These are phyloP conservation scores for Andrena fulva DNA, from an alignment of 2,888 invertebrate species.

Conservation along the genomic window DNA sequence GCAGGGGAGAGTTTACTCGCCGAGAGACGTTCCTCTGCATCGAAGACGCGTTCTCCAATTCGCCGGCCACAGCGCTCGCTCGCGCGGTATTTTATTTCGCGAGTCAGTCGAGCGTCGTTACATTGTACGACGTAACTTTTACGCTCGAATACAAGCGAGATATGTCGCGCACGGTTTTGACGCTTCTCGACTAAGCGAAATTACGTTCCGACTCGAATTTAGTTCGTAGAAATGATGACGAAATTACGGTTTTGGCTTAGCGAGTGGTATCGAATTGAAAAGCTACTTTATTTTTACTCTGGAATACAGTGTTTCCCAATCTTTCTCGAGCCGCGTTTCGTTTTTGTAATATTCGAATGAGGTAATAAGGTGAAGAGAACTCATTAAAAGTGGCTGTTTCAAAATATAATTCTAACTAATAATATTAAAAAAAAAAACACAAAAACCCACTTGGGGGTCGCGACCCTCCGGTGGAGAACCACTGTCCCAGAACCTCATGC, in stretches of 20 bases:
- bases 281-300: neutral
- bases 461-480: too few relatives aligned
- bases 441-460: too few relatives aligned
- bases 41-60: conserved; percentile 44
- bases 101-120: neutral
- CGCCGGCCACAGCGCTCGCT: conserved; percentile 22
- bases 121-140: neutral
- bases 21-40: conserved; percentile 44
- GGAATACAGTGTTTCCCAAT: neutral
- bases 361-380: too few relatives aligned
- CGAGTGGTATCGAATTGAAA: neutral
- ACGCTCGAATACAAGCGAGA: neutral
- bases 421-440: too few relatives aligned
- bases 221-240: neutral
- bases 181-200: neutral
- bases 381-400: too few relatives aligned
- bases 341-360: too few relatives aligned
- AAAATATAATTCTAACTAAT: too few relatives aligned
- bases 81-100: conserved; percentile 24
- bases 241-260: too few relatives aligned
- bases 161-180: neutral
- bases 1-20: conserved; percentile 34
- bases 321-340: too few relatives aligned
- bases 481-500: too few relatives aligned
- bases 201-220: neutral